These are phyloP conservation scores for Lamellibrachia satsuma DNA, from an alignment of 2,888 invertebrate genomes.

Conservation along the genomic window DNA sequence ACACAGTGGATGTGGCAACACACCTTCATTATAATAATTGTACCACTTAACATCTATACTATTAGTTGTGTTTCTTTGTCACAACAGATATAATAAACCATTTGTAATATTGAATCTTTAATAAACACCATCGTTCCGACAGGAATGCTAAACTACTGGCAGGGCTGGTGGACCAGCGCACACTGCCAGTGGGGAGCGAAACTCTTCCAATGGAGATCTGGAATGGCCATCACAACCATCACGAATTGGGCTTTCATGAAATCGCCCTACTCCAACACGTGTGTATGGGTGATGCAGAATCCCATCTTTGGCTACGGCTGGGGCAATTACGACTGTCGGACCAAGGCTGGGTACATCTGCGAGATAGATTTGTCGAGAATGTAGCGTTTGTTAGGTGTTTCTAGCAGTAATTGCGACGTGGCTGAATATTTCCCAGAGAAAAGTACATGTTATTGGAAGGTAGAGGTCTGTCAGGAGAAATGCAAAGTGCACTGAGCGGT, in stretches of 20 bases:
- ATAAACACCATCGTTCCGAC: neutral
- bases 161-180: slow-evolving; percentile 25
- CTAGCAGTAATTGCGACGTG: neutral
- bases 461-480: too few species aligned
- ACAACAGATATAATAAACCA: too few species aligned
- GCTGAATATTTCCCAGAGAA: too few species aligned
- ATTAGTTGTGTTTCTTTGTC: too few species aligned
- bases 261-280: slow-evolving; percentile 18
- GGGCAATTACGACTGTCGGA: slow-evolving; percentile 23
- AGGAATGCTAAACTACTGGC: slow-evolving; percentile 22
- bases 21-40: too few species aligned
- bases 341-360: slow-evolving; percentile 21
- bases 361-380: neutral
- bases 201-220: neutral
- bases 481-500: too few species aligned
- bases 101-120: too few species aligned
- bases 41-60: too few species aligned
- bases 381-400: neutral
- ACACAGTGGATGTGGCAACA: too few species aligned
- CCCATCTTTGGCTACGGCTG: neutral
- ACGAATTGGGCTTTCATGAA: slow-evolving; percentile 17
- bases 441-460: too few species aligned
- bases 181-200: neutral
- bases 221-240: neutral
- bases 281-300: slow-evolving; percentile 23